phyloP scores from a whole-genome alignment of 35 echinoderm and acorn worm species.

The Heliocidaris tuberculata region DNA sequence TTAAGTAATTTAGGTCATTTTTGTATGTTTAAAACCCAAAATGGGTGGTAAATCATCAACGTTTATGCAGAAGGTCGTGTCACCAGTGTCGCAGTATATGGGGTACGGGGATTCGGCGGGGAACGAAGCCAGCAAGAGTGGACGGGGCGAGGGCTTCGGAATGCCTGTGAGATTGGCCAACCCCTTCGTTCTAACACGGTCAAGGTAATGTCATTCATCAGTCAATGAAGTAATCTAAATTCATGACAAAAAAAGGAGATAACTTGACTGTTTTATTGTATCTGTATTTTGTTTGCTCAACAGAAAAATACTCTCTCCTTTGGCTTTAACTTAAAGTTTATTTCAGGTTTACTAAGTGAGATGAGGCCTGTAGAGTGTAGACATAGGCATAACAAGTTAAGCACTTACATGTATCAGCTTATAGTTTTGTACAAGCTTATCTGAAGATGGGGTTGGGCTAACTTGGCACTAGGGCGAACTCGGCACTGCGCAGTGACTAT shows the following conservation, averaged over 20 bases:
- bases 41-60: conserved; percentile 34
- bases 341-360: too few species aligned
- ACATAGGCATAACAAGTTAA: too few species aligned
- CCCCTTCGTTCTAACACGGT: not conserved
- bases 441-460: too few species aligned
- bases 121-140: conserved; percentile 26
- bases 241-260: not conserved
- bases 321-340: too few species aligned
- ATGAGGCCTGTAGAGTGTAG: too few species aligned
- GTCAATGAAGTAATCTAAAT: not conserved
- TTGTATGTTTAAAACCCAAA: not conserved
- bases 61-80: conserved; percentile 34
- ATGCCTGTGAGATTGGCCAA: not conserved
- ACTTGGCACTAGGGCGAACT: too few species aligned
- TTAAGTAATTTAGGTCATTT: not conserved
- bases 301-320: too few species aligned
- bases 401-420: too few species aligned
- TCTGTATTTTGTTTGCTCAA: too few species aligned
- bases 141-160: not conserved
- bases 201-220: not conserved
- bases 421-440: too few species aligned
- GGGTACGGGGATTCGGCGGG: conserved; percentile 29
- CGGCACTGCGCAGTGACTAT: too few species aligned
- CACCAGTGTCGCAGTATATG: conserved; percentile 41
- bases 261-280: too few species aligned